Evolutionary conservation across 2,888 invertebrate genomes (phyloP), one percentile per base, ranked within the genome.

Genomic region (Orthosia gothica): DNA sequence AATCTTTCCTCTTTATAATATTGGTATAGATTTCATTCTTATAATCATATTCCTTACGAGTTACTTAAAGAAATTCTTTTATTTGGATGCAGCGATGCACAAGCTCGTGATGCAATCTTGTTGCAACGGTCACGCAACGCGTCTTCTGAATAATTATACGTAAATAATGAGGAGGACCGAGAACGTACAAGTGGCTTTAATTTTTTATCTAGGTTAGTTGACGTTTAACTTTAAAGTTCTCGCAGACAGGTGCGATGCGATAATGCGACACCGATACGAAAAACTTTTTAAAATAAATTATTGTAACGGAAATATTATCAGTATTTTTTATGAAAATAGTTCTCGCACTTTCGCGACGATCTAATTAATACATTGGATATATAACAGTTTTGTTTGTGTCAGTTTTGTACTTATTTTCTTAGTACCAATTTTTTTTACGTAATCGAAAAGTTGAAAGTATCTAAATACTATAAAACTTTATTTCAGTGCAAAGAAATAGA

Each of bases 101-200:
- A 63, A 62, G 81, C 66, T 50, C 32, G 62, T 87, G 85, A 84
- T 75, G 82, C 79, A 86, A 86, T 71, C 23, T 76, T 77, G 81
- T 80, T 81, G 88, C 83, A 87, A 76, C 74, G 64, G 74, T 70
- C 83, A 82, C 75, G 85, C 81, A 80, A 80, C 80, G 72, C 70
- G 75, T 80, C 79, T 63, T 81, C 67, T 16, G 75, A 81, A 76
- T 86, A 83, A 83, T 86, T 85, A 85, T 71, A 45, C 40, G 13
- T 61, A 71, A 79, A 69, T 72, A 52, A 59, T 69, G 69, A 63
- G 55, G 55, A 65, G 50, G 52, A 79, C 68, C 15, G 70, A 70
- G 69, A 68, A 32, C 40, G 57, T 67, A 52, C 57, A 61, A 55
- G 65, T n/a, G n/a, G 26, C 26, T 55, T 20, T 16, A 49, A 54